Base-by-base conservation (phyloP, 30 jellyfish, hydroid and myxozoan species). In the Cassiopea xamachana region DNA sequence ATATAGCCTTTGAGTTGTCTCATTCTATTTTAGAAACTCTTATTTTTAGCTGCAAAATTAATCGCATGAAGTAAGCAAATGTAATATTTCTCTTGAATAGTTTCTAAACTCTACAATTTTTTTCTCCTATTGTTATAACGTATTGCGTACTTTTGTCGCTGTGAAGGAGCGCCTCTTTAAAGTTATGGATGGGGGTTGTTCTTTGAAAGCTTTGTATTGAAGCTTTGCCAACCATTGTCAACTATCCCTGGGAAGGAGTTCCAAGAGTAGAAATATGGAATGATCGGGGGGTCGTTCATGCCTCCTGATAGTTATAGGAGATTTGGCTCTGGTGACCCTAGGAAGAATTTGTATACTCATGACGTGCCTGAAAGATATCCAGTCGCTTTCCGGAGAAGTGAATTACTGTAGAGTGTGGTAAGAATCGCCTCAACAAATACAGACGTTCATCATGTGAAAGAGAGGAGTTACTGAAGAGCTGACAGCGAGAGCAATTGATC, bases 301-400 rank as follows among this genome's bases (percentile, higher is more conserved):
- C 19, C 2, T 3, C 2, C 19, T 62, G 74, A 8, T 62, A 14
- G 43, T 8, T 62, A 8, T 17, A 71, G 7, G 39, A 71, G 80
- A 19, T 2, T 2, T 19, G 80, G 80, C 55, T 68, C 45, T 74
- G 46, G 17, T 87, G 94, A 87, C 94, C 94, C 94, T 87, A 45
- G n/a, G 17, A 17, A 87, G 87, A 48, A 48, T 78, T 72, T 88
- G 95, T 88, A 90, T 88, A 79, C 95, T 64, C 85, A 88, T 79
- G 95, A 88, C 95, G 95, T 61, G 86, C 48, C 2, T 60, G 59
- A 27, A 58, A 67, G 90, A 77, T 88, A 88, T 88, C 95, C 95
- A 88, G 87, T 88, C 79, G 95, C 95, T 69, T 88, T 79, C 95
- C 95, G 95, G 95, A 79, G 82, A 79, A 79, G 90, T 27, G 87